A percentile compares a stretch with the other conserved stretches of the same genome.
phyloP scores from a whole-genome alignment of 2,797 vertebrate species.

The Harpagifer antarcticus region DNA sequence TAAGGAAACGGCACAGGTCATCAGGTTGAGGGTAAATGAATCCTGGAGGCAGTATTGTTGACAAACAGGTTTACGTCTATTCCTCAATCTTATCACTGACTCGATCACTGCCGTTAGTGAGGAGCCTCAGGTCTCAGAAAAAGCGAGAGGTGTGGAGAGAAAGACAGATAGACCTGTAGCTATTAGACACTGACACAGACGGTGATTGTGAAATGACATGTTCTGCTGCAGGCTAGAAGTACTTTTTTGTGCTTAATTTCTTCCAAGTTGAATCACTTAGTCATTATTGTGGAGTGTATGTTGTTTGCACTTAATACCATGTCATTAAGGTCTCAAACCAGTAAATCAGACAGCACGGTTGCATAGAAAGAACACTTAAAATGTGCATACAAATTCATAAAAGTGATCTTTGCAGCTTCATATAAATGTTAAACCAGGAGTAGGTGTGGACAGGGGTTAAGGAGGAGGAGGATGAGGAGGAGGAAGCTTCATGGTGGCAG shows the following conservation, averaged over 20 bases:
- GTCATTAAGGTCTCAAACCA: background rate
- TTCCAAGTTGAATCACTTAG: background rate
- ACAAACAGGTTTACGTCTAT: slow-evolving; percentile 1
- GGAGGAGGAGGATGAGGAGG: background rate
- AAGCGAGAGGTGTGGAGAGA: background rate
- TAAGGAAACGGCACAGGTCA: slow-evolving; percentile 1
- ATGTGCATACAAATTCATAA: slow-evolving; percentile 5
- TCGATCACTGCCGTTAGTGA: slow-evolving; percentile 46
- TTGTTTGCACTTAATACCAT: background rate
- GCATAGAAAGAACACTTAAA: slow-evolving; percentile 18
- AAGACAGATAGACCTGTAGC: background rate
- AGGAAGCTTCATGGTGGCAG: slow-evolving; percentile 15
- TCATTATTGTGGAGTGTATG: background rate
- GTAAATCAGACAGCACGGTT: background rate
- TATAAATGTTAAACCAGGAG: slow-evolving; percentile 1
- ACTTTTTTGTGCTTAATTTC: background rate
- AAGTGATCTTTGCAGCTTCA: slow-evolving; percentile 9
- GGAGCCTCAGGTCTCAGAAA: background rate
- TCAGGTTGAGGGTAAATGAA: slow-evolving; percentile 20
- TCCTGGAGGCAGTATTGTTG: background rate
- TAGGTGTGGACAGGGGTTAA: background rate
- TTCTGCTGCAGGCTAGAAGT: background rate
- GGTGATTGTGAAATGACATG: background rate
- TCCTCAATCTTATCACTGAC: slow-evolving; percentile 34
- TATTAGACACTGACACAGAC: background rate